Evolutionary conservation across 2,888 invertebrate species (phyloP), one percentile per base, ranked within the genome.

Genomic region (Trichogramma evanescens): DNA sequence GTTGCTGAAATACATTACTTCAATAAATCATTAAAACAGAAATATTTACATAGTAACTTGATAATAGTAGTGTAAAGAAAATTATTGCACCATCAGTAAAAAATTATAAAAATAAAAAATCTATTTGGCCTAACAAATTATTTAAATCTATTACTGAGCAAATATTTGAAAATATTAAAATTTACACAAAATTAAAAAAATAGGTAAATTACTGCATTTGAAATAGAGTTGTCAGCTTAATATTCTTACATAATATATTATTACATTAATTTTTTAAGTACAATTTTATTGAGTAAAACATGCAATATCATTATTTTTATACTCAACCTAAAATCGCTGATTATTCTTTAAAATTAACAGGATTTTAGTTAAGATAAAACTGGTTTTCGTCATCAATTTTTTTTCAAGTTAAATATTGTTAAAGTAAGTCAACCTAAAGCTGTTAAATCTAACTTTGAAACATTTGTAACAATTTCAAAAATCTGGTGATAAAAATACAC

Each of bases 31-130:
- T 54, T 61, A 44, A 51, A 50, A 39, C n/a, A 56, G 53, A 60
- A 60, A 58, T 63, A 60, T 63, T 53, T 63, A 63, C 63, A 63
- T 60, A 60, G 59, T 50, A 62, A 55, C 7, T 51, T 60, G 55
- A 60, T 52, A 56, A 63, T 41, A 45, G 41, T 46, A 63, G 49
- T 54, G 57, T 42, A 10, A 51, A 46, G 56, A 50, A 62, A 54
- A 49, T 55, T 57, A 63, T 63, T 63, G 63, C 63, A 63, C 55
- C 58, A 58, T 58, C 51, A 60, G 57, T 63, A 63, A 63, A 63
- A 55, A 58, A 62, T 49, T 41, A 10, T 56, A 58, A 26, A 26
- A 26, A 2, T 26, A 26, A 58, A 59, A 60, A 51, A 44, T 48
- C 48, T 48, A 48, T 13, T 48, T 48, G 48, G 1, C 26, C 26